Evolutionary conservation across 92 coral and sea anemone genomes (phyloP).

Genomic region (Porites rus): DNA sequence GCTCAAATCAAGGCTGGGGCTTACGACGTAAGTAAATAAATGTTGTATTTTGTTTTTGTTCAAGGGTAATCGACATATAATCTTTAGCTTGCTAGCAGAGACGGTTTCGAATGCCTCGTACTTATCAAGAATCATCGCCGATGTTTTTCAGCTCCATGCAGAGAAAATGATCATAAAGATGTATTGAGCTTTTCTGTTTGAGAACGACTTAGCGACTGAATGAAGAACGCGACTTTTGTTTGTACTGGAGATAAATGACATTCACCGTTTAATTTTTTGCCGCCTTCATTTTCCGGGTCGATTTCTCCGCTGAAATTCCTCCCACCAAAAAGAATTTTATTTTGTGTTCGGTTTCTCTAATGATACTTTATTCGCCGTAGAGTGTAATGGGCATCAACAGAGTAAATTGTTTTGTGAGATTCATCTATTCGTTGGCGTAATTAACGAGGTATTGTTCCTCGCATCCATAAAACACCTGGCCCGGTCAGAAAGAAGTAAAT

Average conservation of each 20-base stretch:
- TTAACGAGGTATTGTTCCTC: conserved; percentile 35
- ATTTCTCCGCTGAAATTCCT: conserved; percentile 10
- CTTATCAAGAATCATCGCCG: not conserved
- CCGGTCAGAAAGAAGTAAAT: conserved; percentile 11
- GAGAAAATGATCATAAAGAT: conserved; percentile 4
- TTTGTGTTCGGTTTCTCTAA: conserved; percentile 4
- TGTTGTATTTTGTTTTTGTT: conserved; percentile 21
- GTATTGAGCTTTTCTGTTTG: conserved; percentile 20
- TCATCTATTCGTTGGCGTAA: conserved; percentile 9
- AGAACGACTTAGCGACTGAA: conserved; percentile 9
- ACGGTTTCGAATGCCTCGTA: not conserved
- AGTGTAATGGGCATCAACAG: not conserved
- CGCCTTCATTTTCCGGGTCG: not conserved
- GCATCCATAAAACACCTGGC: conserved; percentile 33
- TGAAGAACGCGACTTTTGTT: conserved; percentile 28
- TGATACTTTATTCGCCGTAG: conserved; percentile 16
- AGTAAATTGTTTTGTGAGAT: conserved; percentile 23
- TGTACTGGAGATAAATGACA: conserved; percentile 1
- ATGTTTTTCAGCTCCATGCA: not conserved
- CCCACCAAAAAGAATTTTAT: not conserved
- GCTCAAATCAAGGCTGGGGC: conserved; percentile 92
- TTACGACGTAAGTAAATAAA: conserved; percentile 83
- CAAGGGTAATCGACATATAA: not conserved
- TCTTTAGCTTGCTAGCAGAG: not conserved
- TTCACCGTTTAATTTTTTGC: conserved; percentile 12